Evolutionary conservation across 2,888 invertebrate species (phyloP).

Genomic region (Pantelozetes paolii): DNA sequence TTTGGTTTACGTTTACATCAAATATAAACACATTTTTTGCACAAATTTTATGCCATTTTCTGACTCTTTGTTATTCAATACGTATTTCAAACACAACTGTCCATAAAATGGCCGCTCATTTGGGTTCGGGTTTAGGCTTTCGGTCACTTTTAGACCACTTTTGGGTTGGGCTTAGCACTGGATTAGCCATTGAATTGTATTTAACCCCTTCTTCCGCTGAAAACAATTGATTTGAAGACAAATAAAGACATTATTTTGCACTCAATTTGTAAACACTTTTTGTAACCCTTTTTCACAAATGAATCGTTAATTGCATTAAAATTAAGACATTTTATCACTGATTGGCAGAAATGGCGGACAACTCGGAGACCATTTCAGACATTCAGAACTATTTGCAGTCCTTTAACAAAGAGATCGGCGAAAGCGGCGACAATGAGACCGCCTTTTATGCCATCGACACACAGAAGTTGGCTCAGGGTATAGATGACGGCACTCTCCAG

Average conservation of each 20-base stretch:
- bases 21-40: too few species aligned
- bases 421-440: conserved; percentile 40
- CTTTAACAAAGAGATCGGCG: conserved; percentile 71
- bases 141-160: too few species aligned
- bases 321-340: neutral
- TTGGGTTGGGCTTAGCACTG: too few species aligned
- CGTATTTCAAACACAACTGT: neutral
- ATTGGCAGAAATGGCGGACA: conserved; percentile 18
- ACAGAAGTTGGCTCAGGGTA: conserved; percentile 51
- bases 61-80: neutral
- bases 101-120: neutral
- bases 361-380: conserved; percentile 61
- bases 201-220: too few species aligned
- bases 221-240: too few species aligned
- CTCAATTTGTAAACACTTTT: neutral
- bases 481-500: conserved; percentile 48
- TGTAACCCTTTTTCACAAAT: too few species aligned
- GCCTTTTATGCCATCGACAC: conserved; percentile 41
- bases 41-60: neutral
- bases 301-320: too few species aligned
- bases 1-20: too few species aligned
- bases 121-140: too few species aligned
- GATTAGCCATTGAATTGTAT: too few species aligned
- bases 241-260: too few species aligned
- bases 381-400: conserved; percentile 75